Evolutionary conservation across 2,888 invertebrate genomes (phyloP), one percentile per base, ranked within the genome.

Genomic region (Leptinotarsa juncta): DNA sequence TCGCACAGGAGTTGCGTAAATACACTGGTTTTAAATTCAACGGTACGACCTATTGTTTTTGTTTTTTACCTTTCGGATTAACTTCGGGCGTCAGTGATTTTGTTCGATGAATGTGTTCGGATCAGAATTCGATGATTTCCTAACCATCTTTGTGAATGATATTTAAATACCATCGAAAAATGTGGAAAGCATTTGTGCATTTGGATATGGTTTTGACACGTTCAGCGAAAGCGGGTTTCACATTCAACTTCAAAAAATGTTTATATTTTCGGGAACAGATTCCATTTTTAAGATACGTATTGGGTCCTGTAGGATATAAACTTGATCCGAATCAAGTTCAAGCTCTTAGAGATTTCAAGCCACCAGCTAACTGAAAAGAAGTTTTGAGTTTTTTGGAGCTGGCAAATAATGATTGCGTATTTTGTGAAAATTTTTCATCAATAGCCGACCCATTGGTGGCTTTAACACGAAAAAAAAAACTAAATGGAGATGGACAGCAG

Each of bases 31-130:
- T 23, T 23, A 23, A 23, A 23, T 23, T 23, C 23, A 23, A 23
- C 23, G 23, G 23, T 10, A 50, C 18, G 10, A 67, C 51, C 1
- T 67, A 67, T 67, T 49, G 49, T 48, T 67, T 67, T 65, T 65
- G 65, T 65, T 65, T 3, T 0, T 3, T 65, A 1, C 65, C 65
- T 14, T 65, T 65, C 48, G 65, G 65, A 3, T 15, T 32, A 15
- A 5, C 65, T n/a, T 65, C 65, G 26, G 5, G 26, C 12, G 65
- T 65, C 3, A 7, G 65, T 18, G 23, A 3, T 26, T 65, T 23
- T 23, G 23, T 23, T 23, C 23, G 23, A 1, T 23, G 23, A 23
- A 23, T 3, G 23, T 23, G 23, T 23, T 23, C 2, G 3, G 23
- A 23, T 23, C 23, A 3, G 23, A 23, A 2, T 23, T 2, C 23